Percentiles rank a stretch among this genome's conserved stretches.
These are phyloP conservation scores for Pyrrhosoma nymphula DNA, from an alignment of 2,888 invertebrate species.

Conservation along the genomic window DNA sequence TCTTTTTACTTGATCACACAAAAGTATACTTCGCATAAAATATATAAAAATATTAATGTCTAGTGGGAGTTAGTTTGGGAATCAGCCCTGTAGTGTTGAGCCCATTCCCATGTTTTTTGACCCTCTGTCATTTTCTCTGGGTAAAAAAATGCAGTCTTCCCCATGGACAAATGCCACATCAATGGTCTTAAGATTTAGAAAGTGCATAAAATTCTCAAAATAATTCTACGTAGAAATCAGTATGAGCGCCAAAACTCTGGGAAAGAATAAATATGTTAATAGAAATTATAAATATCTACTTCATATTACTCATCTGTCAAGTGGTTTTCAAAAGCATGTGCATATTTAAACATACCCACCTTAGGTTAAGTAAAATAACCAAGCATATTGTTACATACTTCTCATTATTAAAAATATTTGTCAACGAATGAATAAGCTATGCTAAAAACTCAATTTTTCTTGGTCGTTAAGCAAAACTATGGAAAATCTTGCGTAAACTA, in stretches of 20 bases:
- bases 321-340: neutral
- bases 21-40: neutral
- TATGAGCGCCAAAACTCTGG: too few relatives aligned
- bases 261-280: neutral
- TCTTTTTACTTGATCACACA: neutral
- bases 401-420: neutral
- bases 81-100: neutral
- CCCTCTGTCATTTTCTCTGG: neutral
- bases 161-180: too few relatives aligned
- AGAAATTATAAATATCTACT: neutral
- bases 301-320: neutral
- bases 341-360: neutral
- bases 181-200: too few relatives aligned
- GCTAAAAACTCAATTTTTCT: neutral
- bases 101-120: neutral
- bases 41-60: neutral
- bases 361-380: neutral
- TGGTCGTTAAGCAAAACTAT: neutral
- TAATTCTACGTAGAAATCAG: neutral
- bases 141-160: neutral
- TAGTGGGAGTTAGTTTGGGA: neutral
- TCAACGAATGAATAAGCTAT: neutral
- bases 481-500: neutral
- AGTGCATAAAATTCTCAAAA: neutral
- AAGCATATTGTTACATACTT: neutral